Conservation (phyloP, 1,140 invertebrate species). For the Musca domestica region DNA sequence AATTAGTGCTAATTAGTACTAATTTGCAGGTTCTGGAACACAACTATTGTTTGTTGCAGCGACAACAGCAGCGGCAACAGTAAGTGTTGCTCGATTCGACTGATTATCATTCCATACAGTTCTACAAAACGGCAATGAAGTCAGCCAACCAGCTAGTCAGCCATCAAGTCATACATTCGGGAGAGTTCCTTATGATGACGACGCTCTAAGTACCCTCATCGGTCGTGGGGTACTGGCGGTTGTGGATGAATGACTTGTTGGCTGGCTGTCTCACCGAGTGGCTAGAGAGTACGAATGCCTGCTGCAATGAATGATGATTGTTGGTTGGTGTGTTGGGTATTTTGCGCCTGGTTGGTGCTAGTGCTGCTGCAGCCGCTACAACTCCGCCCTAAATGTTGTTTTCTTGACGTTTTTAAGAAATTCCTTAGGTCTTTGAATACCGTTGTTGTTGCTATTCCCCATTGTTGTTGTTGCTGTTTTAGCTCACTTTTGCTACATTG, state of each 20-base stretch:
- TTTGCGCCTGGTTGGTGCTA: background rate
- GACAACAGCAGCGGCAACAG: too few species aligned
- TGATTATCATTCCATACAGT: slow-evolving; percentile 16
- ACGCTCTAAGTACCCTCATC: slow-evolving; percentile 14
- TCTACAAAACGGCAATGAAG: background rate
- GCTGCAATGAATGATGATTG: too few species aligned
- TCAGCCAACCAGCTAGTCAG: background rate
- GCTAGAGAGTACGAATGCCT: too few species aligned
- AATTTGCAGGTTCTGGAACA: too few species aligned
- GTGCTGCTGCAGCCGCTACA: background rate
- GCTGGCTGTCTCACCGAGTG: background rate
- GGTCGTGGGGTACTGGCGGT: background rate
- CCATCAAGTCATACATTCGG: background rate
- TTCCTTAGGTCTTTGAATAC: background rate
- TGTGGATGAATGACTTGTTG: slow-evolving; percentile 1
- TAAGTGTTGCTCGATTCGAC: too few species aligned
- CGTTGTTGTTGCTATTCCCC: background rate
- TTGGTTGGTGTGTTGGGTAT: too few species aligned
- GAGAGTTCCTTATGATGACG: slow-evolving; percentile 11
- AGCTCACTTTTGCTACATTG: background rate
- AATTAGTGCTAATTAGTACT: too few species aligned
- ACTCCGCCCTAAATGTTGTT: slow-evolving; percentile 16
- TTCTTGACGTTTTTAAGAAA: background rate
- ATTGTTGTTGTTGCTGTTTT: background rate
- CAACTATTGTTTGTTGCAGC: too few species aligned